Conservation (phyloP, 2,888 invertebrate genomes). For the Endomychus coccineus region DNA sequence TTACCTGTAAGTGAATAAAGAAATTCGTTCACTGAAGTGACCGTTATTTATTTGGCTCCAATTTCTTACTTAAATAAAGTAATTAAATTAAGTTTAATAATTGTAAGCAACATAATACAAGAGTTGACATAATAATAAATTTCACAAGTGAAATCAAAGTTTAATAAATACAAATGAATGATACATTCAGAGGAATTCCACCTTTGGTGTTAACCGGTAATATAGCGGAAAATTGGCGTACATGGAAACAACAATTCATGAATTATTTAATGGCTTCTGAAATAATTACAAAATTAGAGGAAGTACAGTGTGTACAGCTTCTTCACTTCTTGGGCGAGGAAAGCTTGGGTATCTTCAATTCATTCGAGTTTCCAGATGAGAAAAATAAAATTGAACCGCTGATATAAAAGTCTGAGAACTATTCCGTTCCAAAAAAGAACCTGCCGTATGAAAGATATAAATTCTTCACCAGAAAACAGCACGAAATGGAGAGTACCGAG, state of each 20-base stretch:
- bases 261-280: slow-evolving; percentile 22
- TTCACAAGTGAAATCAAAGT: too few relatives aligned
- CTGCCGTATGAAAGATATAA: slow-evolving; percentile 5
- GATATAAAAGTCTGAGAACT: background rate
- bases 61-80: too few relatives aligned
- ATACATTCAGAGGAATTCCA: too few relatives aligned
- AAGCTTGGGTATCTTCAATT: background rate
- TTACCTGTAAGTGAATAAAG: too few relatives aligned
- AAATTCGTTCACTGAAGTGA: too few relatives aligned
- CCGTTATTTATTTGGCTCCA: too few relatives aligned
- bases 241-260: slow-evolving; percentile 17
- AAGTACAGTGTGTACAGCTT: slow-evolving; percentile 2
- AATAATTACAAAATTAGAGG: slow-evolving; percentile 14
- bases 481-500: background rate
- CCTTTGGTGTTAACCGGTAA: background rate
- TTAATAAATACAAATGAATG: too few relatives aligned
- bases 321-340: slow-evolving; percentile 2
- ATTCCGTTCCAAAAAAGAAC: slow-evolving; percentile 6
- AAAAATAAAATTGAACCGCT: background rate
- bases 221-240: slow-evolving; percentile 3
- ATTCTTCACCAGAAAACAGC: slow-evolving; percentile 6
- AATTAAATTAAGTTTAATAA: too few relatives aligned
- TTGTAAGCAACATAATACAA: too few relatives aligned
- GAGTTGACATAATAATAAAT: too few relatives aligned
- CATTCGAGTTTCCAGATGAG: background rate